phyloP scores from a whole-genome alignment of 2,113 vertebrate species.

The Hystrix brachyura region DNA sequence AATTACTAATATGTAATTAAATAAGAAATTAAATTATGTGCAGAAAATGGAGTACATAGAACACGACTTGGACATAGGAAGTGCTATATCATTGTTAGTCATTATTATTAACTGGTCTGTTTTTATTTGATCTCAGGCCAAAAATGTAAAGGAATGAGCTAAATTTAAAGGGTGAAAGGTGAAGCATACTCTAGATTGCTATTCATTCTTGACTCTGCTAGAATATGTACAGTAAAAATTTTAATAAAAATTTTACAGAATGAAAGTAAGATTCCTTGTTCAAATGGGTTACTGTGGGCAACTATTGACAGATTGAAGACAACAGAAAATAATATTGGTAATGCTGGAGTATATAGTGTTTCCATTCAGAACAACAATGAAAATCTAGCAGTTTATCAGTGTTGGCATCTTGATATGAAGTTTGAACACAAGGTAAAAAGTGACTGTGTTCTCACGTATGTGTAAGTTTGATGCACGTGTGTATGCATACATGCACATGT shows the following conservation, averaged over 20 bases:
- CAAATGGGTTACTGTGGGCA: background rate
- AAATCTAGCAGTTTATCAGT: background rate
- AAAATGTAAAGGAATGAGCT: background rate
- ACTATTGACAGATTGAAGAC: background rate
- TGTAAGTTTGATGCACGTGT: too few relatives aligned
- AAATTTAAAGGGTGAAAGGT: background rate
- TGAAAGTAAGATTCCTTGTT: background rate
- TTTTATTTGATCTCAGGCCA: slow-evolving; percentile 12
- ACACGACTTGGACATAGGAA: background rate
- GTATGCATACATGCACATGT: background rate
- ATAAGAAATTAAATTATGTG: background rate
- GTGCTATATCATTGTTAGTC: background rate
- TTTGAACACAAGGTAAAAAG: background rate
- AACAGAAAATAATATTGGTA: background rate
- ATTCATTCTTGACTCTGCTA: background rate
- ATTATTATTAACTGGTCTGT: background rate
- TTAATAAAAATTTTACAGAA: background rate
- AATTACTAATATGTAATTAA: background rate
- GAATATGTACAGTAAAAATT: background rate
- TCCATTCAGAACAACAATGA: background rate
- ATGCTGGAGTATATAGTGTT: background rate
- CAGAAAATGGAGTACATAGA: background rate
- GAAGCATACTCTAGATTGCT: background rate
- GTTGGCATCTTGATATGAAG: background rate
- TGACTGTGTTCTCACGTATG: background rate